A percentile compares a stretch with the other conserved stretches of the same genome.
phyloP scores from a whole-genome alignment of 1,140 invertebrate genomes.

The Bombus haemorrhoidalis region DNA sequence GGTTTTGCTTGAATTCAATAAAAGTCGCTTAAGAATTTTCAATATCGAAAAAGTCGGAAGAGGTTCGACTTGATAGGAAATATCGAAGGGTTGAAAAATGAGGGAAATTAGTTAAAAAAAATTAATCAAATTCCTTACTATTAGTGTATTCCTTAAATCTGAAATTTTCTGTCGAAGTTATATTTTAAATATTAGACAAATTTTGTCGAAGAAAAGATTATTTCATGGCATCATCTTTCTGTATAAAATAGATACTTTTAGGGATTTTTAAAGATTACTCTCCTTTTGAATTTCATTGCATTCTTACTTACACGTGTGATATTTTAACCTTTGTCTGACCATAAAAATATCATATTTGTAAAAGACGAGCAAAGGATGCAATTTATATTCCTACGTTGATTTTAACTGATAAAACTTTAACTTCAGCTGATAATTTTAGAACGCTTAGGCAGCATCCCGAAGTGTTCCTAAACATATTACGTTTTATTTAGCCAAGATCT shows the following conservation, averaged over 20 bases:
- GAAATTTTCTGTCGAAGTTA: no score
- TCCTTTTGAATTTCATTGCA: not conserved
- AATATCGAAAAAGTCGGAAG: not conserved
- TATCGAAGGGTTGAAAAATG: not conserved
- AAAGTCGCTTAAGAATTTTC: not conserved
- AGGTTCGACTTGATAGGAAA: no score
- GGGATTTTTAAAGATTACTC: not conserved
- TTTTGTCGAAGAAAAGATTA: not conserved
- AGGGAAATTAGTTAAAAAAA: not conserved
- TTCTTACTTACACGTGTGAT: not conserved
- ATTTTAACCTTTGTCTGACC: not conserved
- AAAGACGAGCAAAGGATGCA: no score
- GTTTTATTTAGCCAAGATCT: not conserved
- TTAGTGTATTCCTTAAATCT: no score
- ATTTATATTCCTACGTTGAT: no score
- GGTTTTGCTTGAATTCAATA: constrained; percentile 3
- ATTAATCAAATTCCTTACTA: not conserved
- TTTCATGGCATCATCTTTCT: not conserved
- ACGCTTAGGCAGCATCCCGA: not conserved
- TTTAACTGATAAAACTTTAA: not conserved
- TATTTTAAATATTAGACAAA: not conserved
- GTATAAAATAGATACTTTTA: not conserved
- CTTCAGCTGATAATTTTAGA: no score
- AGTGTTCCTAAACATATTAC: not conserved
- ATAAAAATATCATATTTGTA: not conserved